Conservation (phyloP, 2,888 invertebrate species). For the Hypolimnas misippus region DNA sequence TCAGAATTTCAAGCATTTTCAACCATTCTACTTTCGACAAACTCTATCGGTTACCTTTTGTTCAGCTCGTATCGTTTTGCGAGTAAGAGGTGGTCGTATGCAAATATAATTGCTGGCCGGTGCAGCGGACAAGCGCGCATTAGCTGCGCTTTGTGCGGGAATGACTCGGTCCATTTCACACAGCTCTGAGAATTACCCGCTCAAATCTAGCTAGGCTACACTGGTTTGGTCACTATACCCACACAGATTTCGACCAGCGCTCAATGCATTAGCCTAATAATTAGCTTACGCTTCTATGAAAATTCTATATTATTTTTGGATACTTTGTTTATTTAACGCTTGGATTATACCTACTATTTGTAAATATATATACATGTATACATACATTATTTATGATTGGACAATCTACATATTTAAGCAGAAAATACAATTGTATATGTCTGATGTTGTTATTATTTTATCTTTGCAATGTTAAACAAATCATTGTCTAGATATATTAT, state of each 20-base stretch:
- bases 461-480: no score
- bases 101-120: conserved; percentile 76
- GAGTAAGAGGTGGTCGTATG: conserved; percentile 66
- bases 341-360: no score
- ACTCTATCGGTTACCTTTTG: conserved; percentile 22
- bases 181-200: conserved; percentile 70
- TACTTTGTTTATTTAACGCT: no score
- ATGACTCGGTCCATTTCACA: conserved; percentile 78
- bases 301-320: not conserved
- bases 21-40: not conserved
- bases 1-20: not conserved
- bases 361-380: no score
- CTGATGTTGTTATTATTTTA: no score
- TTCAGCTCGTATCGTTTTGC: conserved; percentile 43
- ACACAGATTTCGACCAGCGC: conserved; percentile 50
- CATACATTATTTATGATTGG: no score
- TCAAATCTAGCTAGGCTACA: conserved; percentile 50
- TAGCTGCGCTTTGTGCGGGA: conserved; percentile 75
- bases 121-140: conserved; percentile 71
- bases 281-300: not conserved
- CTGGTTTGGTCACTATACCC: conserved; percentile 51
- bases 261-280: conserved; percentile 18
- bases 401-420: no score
- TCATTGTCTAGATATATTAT: no score
- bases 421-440: no score